These are phyloP conservation scores for Tetrax tetrax DNA, from an alignment of 2,113 vertebrate genomes.

Conservation along the genomic window DNA sequence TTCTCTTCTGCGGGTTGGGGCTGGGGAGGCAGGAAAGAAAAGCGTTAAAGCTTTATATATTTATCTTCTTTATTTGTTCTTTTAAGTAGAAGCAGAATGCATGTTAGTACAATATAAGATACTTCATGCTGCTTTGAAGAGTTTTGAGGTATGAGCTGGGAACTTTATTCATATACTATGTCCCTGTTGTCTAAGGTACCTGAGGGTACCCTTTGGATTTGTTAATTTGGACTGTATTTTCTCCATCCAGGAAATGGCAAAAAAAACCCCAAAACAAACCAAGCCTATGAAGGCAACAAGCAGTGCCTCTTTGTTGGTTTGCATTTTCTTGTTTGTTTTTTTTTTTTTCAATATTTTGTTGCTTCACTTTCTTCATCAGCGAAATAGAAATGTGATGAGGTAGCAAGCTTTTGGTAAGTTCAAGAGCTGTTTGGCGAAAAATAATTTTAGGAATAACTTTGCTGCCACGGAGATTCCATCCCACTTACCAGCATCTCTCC, in stretches of 20 bases:
- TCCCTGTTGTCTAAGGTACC: rapidly evolving
- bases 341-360: neutral
- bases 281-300: neutral
- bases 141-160: neutral
- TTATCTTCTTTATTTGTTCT: neutral
- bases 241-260: rapidly evolving
- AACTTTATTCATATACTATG: neutral
- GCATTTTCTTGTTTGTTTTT: neutral
- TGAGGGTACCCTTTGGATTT: neutral
- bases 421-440: neutral
- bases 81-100: neutral
- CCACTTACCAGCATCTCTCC: neutral
- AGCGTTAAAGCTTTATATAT: neutral
- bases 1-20: too few species aligned
- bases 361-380: neutral
- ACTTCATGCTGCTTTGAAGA: neutral
- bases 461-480: rapidly evolving
- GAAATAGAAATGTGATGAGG: neutral
- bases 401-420: neutral
- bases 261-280: neutral
- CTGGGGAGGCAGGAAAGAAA: too few species aligned
- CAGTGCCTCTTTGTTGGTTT: neutral
- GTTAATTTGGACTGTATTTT: neutral
- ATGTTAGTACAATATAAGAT: neutral
- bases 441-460: neutral